These are phyloP conservation scores for Tethya wilhelma DNA, from an alignment of 37 sponge, comb jelly and placozoan species.

Conservation along the genomic window DNA sequence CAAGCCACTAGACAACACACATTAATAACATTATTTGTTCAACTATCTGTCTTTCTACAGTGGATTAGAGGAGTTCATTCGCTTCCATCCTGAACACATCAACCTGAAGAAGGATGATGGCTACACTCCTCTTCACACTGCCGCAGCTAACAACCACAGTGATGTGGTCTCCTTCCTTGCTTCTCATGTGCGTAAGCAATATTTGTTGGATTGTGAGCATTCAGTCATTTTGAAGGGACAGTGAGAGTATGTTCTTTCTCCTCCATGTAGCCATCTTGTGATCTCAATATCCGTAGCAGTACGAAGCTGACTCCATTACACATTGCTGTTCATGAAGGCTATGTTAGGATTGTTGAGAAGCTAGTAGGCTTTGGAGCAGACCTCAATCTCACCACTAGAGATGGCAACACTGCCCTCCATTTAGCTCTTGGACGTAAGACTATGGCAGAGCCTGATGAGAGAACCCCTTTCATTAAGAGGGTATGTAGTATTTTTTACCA, in stretches of 20 bases:
- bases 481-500: constrained; percentile 11
- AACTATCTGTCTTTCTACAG: constrained; percentile 32
- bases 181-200: constrained; percentile 39
- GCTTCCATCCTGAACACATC: constrained; percentile 24
- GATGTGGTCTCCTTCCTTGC: constrained; percentile 37
- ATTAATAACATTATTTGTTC: background rate
- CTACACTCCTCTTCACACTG: constrained; percentile 57
- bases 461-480: constrained; percentile 39
- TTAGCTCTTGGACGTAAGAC: constrained; percentile 50
- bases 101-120: constrained; percentile 62
- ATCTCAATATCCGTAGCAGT: constrained; percentile 31
- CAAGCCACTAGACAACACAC: background rate
- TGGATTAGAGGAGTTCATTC: constrained; percentile 40
- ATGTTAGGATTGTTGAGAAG: constrained; percentile 66
- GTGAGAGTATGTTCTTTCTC: background rate
- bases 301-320: constrained; percentile 68
- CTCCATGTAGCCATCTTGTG: constrained; percentile 34
- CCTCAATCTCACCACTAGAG: constrained; percentile 46
- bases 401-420: constrained; percentile 81
- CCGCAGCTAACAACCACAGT: constrained; percentile 41
- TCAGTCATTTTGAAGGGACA: background rate
- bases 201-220: background rate
- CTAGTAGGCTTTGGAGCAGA: constrained; percentile 81
- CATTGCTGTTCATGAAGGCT: constrained; percentile 68
- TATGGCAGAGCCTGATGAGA: constrained; percentile 4